phyloP scores from a whole-genome alignment of 2,113 vertebrate genomes.

The Hippotragus niger region DNA sequence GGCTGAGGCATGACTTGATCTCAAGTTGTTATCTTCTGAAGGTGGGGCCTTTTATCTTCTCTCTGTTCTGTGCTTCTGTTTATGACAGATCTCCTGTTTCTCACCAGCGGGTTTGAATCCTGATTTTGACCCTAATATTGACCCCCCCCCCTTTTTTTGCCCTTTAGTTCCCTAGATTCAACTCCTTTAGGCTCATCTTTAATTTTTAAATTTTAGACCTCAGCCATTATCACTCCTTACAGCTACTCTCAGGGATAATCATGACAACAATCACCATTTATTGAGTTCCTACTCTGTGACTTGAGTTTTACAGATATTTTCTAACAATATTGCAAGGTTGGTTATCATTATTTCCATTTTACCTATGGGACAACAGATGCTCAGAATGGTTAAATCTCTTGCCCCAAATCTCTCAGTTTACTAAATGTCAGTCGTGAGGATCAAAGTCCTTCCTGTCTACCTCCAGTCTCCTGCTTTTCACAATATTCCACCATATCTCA shows the following conservation, averaged over 20 bases:
- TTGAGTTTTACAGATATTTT: background rate
- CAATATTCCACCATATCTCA: background rate
- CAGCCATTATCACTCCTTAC: background rate
- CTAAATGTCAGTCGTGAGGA: background rate
- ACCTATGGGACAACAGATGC: background rate
- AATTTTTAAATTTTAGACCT: background rate
- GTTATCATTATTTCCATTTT: background rate
- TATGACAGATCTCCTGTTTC: background rate
- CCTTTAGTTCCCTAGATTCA: background rate
- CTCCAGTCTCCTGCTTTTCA: background rate
- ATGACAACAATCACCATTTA: background rate
- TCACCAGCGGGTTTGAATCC: background rate
- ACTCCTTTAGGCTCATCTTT: background rate
- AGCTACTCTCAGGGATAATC: background rate
- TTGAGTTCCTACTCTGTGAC: background rate
- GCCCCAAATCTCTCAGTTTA: background rate
- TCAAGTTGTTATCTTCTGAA: background rate
- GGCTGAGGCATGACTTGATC: background rate
- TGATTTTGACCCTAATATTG: background rate
- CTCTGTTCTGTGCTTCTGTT: background rate
- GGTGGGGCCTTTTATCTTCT: background rate
- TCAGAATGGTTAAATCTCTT: background rate
- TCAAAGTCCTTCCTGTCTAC: background rate
- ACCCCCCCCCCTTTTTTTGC: rapidly evolving
- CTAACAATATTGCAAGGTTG: background rate